These are phyloP conservation scores for Amphimedon queenslandica DNA, from an alignment of 37 sponge, comb jelly and placozoan species.

Conservation along the genomic window DNA sequence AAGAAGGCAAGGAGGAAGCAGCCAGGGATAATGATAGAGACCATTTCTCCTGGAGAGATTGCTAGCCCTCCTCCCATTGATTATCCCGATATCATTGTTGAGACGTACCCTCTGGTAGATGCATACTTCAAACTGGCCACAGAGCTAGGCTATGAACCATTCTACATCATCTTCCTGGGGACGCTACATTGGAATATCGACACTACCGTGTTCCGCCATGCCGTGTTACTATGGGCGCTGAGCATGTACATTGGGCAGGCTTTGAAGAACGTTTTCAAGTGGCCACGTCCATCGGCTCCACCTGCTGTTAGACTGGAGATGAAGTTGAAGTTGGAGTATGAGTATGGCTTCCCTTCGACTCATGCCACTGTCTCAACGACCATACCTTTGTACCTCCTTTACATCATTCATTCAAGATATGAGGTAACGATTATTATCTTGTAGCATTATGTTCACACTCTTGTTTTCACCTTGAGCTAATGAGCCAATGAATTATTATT, in stretches of 20 bases:
- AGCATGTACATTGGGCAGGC: conserved; percentile 95
- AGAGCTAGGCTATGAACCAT: conserved; percentile 83
- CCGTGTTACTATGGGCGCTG: conserved; percentile 61
- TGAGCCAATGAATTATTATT: background rate
- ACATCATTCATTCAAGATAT: conserved; percentile 42
- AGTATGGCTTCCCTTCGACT: conserved; percentile 95
- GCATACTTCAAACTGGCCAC: conserved; percentile 78
- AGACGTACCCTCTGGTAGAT: conserved; percentile 67
- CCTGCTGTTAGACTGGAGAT: conserved; percentile 72
- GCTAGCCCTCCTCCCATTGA: background rate
- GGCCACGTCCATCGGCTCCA: conserved; percentile 69
- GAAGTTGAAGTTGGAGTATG: conserved; percentile 57
- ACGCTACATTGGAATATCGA: conserved; percentile 76
- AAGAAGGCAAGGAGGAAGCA: background rate
- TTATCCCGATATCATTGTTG: conserved; percentile 11
- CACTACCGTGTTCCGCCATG: conserved; percentile 31
- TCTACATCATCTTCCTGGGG: conserved; percentile 83
- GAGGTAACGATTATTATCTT: conserved; percentile 50
- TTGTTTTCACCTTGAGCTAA: background rate
- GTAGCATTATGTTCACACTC: background rate
- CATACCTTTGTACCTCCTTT: conserved; percentile 69
- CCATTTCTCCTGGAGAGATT: conserved; percentile 6
- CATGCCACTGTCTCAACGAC: conserved; percentile 80
- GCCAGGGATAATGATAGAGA: background rate
- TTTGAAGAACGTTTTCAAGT: conserved; percentile 56